phyloP scores from a whole-genome alignment of 2,797 vertebrate species.

The Epinephelus malabaricus region DNA sequence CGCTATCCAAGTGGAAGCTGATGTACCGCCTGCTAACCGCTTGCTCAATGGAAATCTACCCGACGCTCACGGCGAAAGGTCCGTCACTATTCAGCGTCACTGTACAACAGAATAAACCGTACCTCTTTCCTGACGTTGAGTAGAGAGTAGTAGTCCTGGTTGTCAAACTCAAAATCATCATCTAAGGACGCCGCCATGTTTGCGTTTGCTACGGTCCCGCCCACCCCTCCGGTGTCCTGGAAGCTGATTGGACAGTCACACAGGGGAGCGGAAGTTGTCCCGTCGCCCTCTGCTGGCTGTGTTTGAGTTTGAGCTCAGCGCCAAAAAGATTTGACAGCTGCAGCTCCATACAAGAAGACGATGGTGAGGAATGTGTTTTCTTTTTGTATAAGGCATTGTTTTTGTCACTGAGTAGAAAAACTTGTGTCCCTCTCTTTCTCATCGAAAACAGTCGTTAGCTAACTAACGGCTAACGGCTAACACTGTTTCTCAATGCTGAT shows the following conservation, averaged over 20 bases:
- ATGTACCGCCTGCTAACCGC: constrained; percentile 35
- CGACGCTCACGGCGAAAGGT: neutral
- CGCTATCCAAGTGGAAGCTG: constrained; percentile 29
- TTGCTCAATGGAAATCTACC: neutral
- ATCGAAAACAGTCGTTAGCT: neutral
- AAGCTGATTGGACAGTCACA: constrained; percentile 68
- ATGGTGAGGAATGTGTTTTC: too few species aligned
- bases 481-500: neutral
- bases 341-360: neutral
- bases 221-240: constrained; percentile 50
- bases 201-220: constrained; percentile 82
- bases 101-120: constrained; percentile 53
- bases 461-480: neutral
- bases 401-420: neutral
- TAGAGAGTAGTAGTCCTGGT: constrained; percentile 95
- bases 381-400: neutral
- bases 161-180: constrained; percentile 90
- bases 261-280: constrained; percentile 7
- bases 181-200: constrained; percentile 97
- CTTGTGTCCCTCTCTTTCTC: neutral
- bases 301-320: neutral
- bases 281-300: constrained; percentile 57
- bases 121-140: constrained; percentile 97
- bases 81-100: neutral
- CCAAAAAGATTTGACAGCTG: neutral